phyloP scores from a whole-genome alignment of 2,888 invertebrate species.

The Leptarthrus brevirostris region DNA sequence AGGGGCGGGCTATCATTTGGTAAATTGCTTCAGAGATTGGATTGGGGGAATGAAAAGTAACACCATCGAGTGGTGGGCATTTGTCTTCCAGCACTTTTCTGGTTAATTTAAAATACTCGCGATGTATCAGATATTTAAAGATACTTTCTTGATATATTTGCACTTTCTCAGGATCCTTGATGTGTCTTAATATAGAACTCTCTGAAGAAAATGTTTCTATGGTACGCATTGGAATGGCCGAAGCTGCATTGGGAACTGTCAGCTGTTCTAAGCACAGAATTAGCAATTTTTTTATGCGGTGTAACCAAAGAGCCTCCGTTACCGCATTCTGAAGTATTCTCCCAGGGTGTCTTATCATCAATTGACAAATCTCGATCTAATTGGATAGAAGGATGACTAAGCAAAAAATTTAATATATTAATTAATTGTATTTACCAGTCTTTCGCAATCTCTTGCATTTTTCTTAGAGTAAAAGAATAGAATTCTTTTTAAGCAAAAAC shows the following conservation, averaged over 20 bases:
- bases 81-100: constrained; percentile 76
- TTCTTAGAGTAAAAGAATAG: constrained; percentile 81
- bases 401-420: neutral
- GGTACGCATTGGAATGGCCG: constrained; percentile 81
- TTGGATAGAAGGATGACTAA: constrained; percentile 48
- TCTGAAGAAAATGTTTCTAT: constrained; percentile 80
- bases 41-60: constrained; percentile 77
- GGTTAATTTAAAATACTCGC: constrained; percentile 77
- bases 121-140: constrained; percentile 63
- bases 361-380: constrained; percentile 66
- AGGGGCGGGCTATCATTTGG: constrained; percentile 81
- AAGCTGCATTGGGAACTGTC: constrained; percentile 61
- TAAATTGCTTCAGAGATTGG: constrained; percentile 78
- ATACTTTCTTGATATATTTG: constrained; percentile 62
- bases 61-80: constrained; percentile 77
- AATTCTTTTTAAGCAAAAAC: constrained; percentile 74
- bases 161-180: constrained; percentile 60
- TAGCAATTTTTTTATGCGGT: constrained; percentile 64
- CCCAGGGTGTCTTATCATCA: constrained; percentile 62
- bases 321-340: constrained; percentile 63
- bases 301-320: constrained; percentile 62
- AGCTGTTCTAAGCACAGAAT: constrained; percentile 65
- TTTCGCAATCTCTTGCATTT: constrained; percentile 71
- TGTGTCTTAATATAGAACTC: constrained; percentile 64
- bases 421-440: constrained; percentile 74